A percentile compares a stretch with the other conserved stretches of the same genome.
phyloP scores from a whole-genome alignment of 2,888 invertebrate species.

The Nineta flava region DNA sequence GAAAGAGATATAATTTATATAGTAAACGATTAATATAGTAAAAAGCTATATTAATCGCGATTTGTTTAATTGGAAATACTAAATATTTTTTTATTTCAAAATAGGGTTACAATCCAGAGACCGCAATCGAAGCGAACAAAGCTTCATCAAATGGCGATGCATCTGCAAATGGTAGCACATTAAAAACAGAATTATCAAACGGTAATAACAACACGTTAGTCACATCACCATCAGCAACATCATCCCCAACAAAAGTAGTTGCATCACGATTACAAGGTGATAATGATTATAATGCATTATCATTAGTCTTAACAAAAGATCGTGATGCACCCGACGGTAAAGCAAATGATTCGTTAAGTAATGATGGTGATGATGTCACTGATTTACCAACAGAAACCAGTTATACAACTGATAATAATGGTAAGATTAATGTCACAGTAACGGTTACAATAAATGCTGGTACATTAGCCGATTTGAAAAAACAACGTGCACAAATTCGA shows the following conservation, averaged over 20 bases:
- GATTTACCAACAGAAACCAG: conserved; percentile 34
- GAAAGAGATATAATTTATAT: no score
- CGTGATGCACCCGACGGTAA: conserved; percentile 67
- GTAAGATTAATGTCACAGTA: conserved; percentile 74
- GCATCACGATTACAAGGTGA: background rate
- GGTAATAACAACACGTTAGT: background rate
- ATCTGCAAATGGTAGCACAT: background rate
- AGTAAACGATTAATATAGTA: no score
- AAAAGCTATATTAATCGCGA: no score
- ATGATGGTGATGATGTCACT: conserved; percentile 40
- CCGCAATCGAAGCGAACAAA: background rate
- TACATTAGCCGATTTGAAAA: conserved; percentile 85
- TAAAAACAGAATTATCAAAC: background rate
- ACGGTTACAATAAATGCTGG: conserved; percentile 67
- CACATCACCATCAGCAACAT: background rate
- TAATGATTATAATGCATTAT: background rate
- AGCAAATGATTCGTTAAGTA: conserved; percentile 54
- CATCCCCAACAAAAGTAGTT: background rate
- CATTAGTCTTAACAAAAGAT: conserved; percentile 17
- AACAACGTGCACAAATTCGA: conserved; percentile 72
- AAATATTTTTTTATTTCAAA: background rate
- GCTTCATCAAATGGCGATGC: background rate
- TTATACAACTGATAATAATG: conserved; percentile 62
- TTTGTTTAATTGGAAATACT: background rate
- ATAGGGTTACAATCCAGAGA: conserved; percentile 1